Evolutionary conservation across 2,797 vertebrate species (phyloP), one percentile per base, ranked within the genome.

Genomic region (Dendrocincla tyrannina): DNA sequence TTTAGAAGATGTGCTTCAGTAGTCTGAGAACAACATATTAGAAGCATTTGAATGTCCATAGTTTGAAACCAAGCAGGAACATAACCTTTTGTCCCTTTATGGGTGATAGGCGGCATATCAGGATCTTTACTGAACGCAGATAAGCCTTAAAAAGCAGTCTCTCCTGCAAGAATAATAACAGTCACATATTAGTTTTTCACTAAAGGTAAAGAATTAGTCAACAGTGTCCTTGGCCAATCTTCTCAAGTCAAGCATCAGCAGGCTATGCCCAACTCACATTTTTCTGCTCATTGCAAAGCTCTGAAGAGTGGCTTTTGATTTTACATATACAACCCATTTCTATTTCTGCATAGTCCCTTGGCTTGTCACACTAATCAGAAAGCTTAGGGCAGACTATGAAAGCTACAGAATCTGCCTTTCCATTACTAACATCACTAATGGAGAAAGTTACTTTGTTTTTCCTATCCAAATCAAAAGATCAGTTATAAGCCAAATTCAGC

Each of bases 61-160:
- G 23, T 69, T 83, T 81, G 46, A 91, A 89, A 66, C 20, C 42
- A 91, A 72, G 69, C 89, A 92, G 53, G 52, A 68, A 46, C 69
- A 66, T 8, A 50, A 59, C 18, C 47, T 93, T 89, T 92, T 83
- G 68, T 52, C 58, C 59, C 11, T 89, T 88, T 78, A 63, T 22
- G 62, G 81, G 72, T 58, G 49, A 80, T 22, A 70, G 33, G 41
- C 11, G 28, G 52, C 47, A 47, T 88, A 78, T 23, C 9, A 5
- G 35, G 58, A 63, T 89, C 17, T 55, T 88, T 75, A 88, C 25
- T 33, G 79, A 91, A 86, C 9, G 13, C 25, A 84, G 79, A 73
- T 69, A 80, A 91, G 50, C 75, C 55, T 91, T 47, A 81, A 50
- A 91, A 88, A 92, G 30, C 58, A 58, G 14, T 37, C 24, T 75